Base-by-base conservation (phyloP, 2,888 invertebrate genomes). In the Cordilura impudica region DNA sequence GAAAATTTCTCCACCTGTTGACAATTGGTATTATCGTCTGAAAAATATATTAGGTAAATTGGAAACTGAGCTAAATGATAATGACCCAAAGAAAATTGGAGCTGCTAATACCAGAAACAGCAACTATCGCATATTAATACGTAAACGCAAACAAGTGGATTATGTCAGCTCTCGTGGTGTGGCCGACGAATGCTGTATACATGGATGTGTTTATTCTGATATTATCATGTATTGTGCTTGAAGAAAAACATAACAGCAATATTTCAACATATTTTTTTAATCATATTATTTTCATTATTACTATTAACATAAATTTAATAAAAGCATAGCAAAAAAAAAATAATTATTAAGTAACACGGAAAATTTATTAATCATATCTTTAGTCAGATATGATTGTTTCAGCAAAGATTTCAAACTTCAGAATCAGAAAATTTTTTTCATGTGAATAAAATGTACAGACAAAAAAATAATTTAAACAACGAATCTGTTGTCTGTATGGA, bases 101-200 rank as follows among this genome's bases (percentile, higher is more conserved):
- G 56, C 21, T 12, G 12, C 29, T 18, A n/a, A 21, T 12, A 4
- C 18, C 4, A n/a, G 21, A 39, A 2, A 10, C 2, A 29, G 18
- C 16, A 14, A 43, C n/a, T 31, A 29, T 4, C 45, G 45, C 16
- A 53, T 66, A 2, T 39, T 63, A 21, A 58, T 43, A 63, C 54
- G 75, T 1, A 47, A 51, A 16, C 63, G 76, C 12, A 71, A 39
- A 18, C 12, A 72, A n/a, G 16, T 39, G 0, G 31, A 54, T 8
- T 12, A 26, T 18, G 16, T 26, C 0, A 23, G 14, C 6, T 2
- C n/a, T 2, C 35, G 6, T 21, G 72, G 72, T 2, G 31, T 78
- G 2, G 77, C 61, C 12, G 77, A 72, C 43, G 67, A 78, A 56
- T 78, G 72, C 14, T 78, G 77, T 8, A 56, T 6, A 2, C 16